A percentile compares a stretch with the other conserved stretches of the same genome.
Evolutionary conservation across 2,113 vertebrate species (phyloP).

Genomic region (Nothocercus nigrocapillus): DNA sequence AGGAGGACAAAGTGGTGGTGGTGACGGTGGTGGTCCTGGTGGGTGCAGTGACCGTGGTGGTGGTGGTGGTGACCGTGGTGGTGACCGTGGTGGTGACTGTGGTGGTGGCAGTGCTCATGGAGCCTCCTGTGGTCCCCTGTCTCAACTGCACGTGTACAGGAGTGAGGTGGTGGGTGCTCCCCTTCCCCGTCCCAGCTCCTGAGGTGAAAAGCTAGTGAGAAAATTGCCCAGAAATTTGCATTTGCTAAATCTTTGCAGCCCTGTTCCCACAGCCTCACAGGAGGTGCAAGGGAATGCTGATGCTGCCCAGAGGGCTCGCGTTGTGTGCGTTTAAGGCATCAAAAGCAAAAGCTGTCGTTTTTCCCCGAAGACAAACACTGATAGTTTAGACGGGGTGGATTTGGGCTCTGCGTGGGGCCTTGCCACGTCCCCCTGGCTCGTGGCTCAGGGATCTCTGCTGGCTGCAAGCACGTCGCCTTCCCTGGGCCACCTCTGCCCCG

Average conservation of each 20-base stretch:
- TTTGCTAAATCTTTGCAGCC: neutral
- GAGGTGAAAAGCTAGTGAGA: neutral
- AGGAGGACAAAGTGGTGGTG: neutral
- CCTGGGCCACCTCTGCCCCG: neutral
- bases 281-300: neutral
- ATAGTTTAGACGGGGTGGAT: neutral
- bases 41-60: neutral
- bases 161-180: neutral
- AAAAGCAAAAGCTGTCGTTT: neutral
- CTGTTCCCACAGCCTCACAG: neutral
- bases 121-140: neutral
- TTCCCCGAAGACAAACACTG: neutral
- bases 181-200: neutral
- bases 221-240: neutral
- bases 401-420: neutral
- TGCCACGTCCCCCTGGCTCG: neutral
- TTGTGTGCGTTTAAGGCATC: neutral
- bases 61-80: no score
- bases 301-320: neutral
- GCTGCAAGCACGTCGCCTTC: neutral
- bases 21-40: no score
- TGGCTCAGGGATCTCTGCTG: neutral
- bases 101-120: neutral
- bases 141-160: neutral
- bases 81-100: neutral